These are phyloP conservation scores for Cuculus canorus DNA, from an alignment of 2,797 vertebrate species.

Conservation along the genomic window DNA sequence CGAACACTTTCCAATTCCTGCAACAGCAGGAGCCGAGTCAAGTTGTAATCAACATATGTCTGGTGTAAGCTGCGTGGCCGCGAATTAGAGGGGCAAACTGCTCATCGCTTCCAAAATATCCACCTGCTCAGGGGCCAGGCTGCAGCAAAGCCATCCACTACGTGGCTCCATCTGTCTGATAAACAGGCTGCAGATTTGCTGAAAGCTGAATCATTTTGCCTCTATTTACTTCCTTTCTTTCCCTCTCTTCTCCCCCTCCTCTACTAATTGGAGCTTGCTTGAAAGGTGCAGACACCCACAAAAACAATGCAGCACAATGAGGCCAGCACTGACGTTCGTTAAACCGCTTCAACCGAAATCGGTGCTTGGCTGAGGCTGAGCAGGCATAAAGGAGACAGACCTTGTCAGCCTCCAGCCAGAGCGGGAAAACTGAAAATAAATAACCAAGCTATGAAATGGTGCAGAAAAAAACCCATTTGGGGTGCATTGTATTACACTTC, in stretches of 20 bases:
- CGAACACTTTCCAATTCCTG: not conserved
- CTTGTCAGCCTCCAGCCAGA: not conserved
- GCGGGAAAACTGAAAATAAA: not conserved
- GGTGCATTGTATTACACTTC: not conserved
- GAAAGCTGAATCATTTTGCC: conserved; percentile 50
- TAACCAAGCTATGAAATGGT: rapidly evolving
- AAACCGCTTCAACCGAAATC: conserved; percentile 22
- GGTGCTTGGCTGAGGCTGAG: not conserved
- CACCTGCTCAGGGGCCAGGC: conserved; percentile 66
- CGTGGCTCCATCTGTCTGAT: conserved; percentile 67
- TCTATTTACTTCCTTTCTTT: conserved; percentile 54
- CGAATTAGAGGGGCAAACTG: conserved; percentile 48
- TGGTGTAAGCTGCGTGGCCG: not conserved
- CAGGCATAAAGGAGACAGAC: not conserved
- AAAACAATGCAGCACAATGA: conserved; percentile 51
- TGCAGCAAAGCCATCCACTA: conserved; percentile 45
- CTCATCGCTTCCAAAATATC: conserved; percentile 56
- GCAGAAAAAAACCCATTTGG: not conserved
- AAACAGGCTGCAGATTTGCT: conserved; percentile 44
- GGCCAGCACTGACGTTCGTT: conserved; percentile 26
- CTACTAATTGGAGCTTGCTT: conserved; percentile 60
- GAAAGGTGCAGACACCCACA: conserved; percentile 52
- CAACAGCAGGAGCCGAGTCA: conserved; percentile 51
- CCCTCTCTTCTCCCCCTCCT: not conserved
- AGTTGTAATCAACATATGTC: conserved; percentile 68